Percentiles rank a stretch among this genome's conserved stretches.
Evolutionary conservation across 2,888 invertebrate genomes (phyloP).

Genomic region (Theodoxus fluviatilis): DNA sequence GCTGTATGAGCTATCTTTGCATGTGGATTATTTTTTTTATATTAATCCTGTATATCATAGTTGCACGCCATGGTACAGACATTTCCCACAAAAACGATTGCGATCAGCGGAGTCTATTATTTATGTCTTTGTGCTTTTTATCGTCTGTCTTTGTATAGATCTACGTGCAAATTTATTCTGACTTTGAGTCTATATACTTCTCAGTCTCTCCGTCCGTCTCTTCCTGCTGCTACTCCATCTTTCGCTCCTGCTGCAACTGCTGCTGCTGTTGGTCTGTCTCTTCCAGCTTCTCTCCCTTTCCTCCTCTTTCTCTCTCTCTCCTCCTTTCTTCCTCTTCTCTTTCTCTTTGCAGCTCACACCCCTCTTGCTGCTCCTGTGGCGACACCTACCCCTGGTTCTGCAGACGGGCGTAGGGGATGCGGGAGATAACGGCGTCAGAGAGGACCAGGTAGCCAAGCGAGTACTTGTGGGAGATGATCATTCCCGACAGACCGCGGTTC

Average conservation of each 20-base stretch:
- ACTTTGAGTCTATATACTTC: too few relatives aligned
- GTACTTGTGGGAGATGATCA: constrained; percentile 43
- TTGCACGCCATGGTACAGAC: too few relatives aligned
- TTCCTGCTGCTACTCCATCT: too few relatives aligned
- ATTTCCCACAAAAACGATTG: too few relatives aligned
- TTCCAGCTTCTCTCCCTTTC: not conserved
- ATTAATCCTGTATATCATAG: too few relatives aligned
- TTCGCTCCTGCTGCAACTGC: not conserved
- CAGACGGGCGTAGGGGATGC: constrained; percentile 40
- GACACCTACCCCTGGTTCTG: constrained; percentile 38
- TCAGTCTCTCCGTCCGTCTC: too few relatives aligned
- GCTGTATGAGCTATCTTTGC: too few relatives aligned
- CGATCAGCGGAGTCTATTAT: too few relatives aligned
- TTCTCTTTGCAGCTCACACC: constrained; percentile 33
- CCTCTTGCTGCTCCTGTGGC: not conserved
- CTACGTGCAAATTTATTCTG: too few relatives aligned
- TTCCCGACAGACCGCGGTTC: constrained; percentile 46
- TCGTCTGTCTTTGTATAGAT: too few relatives aligned
- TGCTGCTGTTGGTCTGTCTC: not conserved
- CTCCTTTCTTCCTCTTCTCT: not conserved
- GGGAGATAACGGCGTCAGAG: constrained; percentile 39
- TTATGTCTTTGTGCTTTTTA: too few relatives aligned
- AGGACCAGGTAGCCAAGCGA: constrained; percentile 54
- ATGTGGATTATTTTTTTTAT: too few relatives aligned
- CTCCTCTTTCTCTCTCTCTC: not conserved